Evolutionary conservation across 2,797 vertebrate genomes (phyloP).

Genomic region (Lacerta bilineata): DNA sequence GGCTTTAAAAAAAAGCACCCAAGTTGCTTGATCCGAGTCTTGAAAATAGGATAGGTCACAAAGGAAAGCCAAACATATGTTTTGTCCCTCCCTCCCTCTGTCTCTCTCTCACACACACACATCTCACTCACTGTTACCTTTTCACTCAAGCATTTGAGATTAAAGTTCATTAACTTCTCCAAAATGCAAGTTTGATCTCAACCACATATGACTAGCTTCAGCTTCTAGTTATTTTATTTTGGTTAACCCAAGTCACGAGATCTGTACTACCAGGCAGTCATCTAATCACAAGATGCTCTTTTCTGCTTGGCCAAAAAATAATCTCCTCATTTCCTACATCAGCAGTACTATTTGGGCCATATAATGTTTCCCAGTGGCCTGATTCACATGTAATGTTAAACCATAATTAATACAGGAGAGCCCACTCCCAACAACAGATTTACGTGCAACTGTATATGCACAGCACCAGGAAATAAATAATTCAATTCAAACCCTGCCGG

Average conservation of each 20-base stretch:
- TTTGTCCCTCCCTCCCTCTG: background rate
- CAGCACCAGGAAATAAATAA: too few relatives aligned
- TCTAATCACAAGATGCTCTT: conserved; percentile 2
- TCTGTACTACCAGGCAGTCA: background rate
- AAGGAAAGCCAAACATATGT: background rate
- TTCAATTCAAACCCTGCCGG: too few relatives aligned
- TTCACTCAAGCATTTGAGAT: background rate
- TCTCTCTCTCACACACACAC: background rate
- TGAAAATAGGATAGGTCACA: background rate
- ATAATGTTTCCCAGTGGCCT: background rate
- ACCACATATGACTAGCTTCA: background rate
- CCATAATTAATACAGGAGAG: too few relatives aligned
- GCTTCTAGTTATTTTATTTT: conserved; percentile 4
- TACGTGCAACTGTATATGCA: too few relatives aligned
- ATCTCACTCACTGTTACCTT: background rate
- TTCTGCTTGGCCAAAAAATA: background rate
- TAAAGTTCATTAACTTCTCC: background rate
- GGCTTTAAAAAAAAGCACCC: background rate
- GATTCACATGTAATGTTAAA: too few relatives aligned
- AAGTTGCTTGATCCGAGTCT: background rate
- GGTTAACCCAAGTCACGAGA: background rate
- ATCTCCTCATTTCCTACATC: background rate
- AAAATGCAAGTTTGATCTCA: background rate
- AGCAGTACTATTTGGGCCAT: background rate
- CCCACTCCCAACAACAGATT: too few relatives aligned